A percentile compares a stretch with the other conserved stretches of the same genome.
Evolutionary conservation across 2,888 invertebrate genomes (phyloP).

Genomic region (Lumbricus terrestris): DNA sequence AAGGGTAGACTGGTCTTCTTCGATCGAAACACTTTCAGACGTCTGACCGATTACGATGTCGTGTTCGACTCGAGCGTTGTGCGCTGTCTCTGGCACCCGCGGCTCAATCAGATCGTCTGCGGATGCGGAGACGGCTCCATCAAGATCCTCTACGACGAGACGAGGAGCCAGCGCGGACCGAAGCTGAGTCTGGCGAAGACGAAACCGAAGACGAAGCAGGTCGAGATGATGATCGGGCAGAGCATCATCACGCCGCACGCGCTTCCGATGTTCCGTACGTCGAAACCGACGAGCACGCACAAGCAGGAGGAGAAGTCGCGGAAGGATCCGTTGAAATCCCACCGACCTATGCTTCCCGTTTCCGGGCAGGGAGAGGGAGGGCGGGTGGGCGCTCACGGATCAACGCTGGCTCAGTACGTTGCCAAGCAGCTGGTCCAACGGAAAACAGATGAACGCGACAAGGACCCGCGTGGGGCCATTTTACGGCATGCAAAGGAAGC

Average conservation of each 20-base stretch:
- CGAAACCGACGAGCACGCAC: slow-evolving; percentile 70
- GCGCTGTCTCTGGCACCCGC: slow-evolving; percentile 91
- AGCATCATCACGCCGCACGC: slow-evolving; percentile 92
- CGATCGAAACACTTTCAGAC: slow-evolving; percentile 73
- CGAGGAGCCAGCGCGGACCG: slow-evolving; percentile 68
- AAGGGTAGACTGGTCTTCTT: slow-evolving; percentile 71
- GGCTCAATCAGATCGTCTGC: slow-evolving; percentile 92
- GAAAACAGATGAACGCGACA: slow-evolving; percentile 68
- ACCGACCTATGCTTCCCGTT: slow-evolving; percentile 64
- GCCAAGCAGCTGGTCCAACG: slow-evolving; percentile 85
- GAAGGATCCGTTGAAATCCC: slow-evolving; percentile 65
- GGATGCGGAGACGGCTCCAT: slow-evolving; percentile 87
- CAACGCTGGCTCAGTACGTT: slow-evolving; percentile 92
- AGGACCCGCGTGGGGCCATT: slow-evolving; percentile 91
- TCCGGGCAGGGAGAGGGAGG: slow-evolving; percentile 72
- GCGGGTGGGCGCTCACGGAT: slow-evolving; percentile 88
- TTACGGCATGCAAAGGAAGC: slow-evolving; percentile 91
- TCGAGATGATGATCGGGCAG: slow-evolving; percentile 83
- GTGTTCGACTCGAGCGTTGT: slow-evolving; percentile 74
- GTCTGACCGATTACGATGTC: slow-evolving; percentile 74
- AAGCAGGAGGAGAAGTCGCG: slow-evolving; percentile 89
- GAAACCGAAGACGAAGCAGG: slow-evolving; percentile 57
- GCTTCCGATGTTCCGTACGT: slow-evolving; percentile 88
- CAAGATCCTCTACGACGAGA: slow-evolving; percentile 86
- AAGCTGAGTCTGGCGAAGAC: slow-evolving; percentile 45